A percentile compares a stretch with the other conserved stretches of the same genome.
phyloP scores from a whole-genome alignment of 2,113 vertebrate genomes.

The Anolis sagrei region DNA sequence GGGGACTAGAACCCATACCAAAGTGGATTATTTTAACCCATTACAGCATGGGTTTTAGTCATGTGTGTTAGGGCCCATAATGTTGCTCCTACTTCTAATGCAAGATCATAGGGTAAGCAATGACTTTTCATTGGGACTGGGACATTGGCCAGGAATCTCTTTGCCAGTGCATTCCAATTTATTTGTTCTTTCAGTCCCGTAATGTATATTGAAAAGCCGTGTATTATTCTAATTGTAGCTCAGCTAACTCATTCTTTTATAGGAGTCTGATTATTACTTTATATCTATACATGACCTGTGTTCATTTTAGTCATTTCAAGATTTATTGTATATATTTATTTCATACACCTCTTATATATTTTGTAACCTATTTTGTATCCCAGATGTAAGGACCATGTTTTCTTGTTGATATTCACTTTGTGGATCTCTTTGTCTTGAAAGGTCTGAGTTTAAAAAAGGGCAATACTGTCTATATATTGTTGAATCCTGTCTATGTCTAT shows the following conservation, averaged over 20 bases:
- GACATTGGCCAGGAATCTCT: too few species aligned
- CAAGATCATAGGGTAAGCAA: too few species aligned
- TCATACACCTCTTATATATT: neutral
- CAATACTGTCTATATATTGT: too few species aligned
- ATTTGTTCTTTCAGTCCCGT: too few species aligned
- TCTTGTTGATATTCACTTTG: neutral
- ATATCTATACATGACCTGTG: neutral
- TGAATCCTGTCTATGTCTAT: neutral
- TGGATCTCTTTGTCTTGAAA: neutral
- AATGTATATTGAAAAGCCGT: neutral
- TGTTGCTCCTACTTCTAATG: too few species aligned
- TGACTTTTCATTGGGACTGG: too few species aligned
- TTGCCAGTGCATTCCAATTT: too few species aligned
- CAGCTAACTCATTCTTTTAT: neutral
- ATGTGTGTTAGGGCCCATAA: too few species aligned
- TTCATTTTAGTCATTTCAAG: neutral
- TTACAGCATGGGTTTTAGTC: too few species aligned
- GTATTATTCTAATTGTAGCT: neutral
- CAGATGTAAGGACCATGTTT: neutral
- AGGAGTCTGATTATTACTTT: neutral
- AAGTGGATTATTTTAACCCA: too few species aligned
- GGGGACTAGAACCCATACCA: too few species aligned
- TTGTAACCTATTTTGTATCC: too few species aligned
- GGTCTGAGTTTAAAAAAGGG: neutral
- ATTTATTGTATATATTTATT: neutral